A percentile compares a stretch with the other conserved stretches of the same genome.
Evolutionary conservation across 2,888 invertebrate genomes (phyloP).

Genomic region (Exocentrus adspersus): DNA sequence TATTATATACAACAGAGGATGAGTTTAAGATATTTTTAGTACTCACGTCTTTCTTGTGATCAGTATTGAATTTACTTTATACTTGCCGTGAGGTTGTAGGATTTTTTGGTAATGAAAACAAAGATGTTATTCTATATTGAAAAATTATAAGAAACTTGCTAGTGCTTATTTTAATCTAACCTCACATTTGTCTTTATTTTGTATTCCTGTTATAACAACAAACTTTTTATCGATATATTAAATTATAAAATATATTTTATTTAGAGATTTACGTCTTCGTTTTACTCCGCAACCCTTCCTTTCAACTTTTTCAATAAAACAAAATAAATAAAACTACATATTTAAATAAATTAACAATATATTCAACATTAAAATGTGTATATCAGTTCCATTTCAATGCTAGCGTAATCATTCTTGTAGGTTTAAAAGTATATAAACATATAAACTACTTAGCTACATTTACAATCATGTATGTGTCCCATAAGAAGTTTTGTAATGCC

Average conservation of each 20-base stretch:
- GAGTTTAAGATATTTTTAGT: slow-evolving; percentile 7
- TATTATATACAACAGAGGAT: slow-evolving; percentile 11
- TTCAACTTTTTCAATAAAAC: too few relatives aligned
- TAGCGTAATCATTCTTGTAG: slow-evolving; percentile 41
- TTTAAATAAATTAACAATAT: slow-evolving; percentile 51
- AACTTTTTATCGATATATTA: background rate
- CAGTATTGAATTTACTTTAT: slow-evolving; percentile 8
- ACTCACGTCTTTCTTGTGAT: slow-evolving; percentile 10
- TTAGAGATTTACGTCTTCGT: background rate
- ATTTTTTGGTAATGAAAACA: too few relatives aligned
- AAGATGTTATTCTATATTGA: too few relatives aligned
- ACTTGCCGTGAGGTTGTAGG: background rate
- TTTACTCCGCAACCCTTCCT: too few relatives aligned
- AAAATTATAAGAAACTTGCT: too few relatives aligned
- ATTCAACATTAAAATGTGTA: slow-evolving; percentile 59
- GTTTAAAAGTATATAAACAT: slow-evolving; percentile 48
- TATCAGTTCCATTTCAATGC: slow-evolving; percentile 58
- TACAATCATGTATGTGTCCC: slow-evolving; percentile 53
- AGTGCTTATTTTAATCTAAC: too few relatives aligned
- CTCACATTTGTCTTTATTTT: background rate
- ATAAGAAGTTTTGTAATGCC: slow-evolving; percentile 4
- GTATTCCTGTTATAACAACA: background rate
- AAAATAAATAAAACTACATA: too few relatives aligned
- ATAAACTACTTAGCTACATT: slow-evolving; percentile 52
- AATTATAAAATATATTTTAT: slow-evolving; percentile 12